These are phyloP conservation scores for Drosophila grimshawi DNA, from an alignment of 1,140 invertebrate genomes.

Conservation along the genomic window DNA sequence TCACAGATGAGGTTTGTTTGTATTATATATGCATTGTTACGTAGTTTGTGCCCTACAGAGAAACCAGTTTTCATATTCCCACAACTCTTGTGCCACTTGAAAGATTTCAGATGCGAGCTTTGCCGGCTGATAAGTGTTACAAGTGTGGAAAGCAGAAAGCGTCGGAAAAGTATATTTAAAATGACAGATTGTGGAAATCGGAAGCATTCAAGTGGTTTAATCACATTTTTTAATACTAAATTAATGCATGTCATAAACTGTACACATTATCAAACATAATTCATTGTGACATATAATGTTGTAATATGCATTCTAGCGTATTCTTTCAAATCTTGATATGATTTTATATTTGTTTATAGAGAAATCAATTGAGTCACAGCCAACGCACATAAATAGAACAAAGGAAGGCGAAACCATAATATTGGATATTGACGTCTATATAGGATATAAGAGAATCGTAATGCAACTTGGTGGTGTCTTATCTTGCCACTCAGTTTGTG, in stretches of 20 bases:
- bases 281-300: too few relatives aligned
- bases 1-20: conserved; percentile 10
- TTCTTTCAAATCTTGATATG: not conserved
- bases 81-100: conserved; percentile 66
- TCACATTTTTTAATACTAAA: not conserved
- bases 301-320: not conserved
- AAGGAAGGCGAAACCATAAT: conserved; percentile 11
- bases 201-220: conserved; percentile 7
- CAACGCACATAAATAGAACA: conserved; percentile 10
- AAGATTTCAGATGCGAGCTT: conserved; percentile 38
- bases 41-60: conserved; percentile 62
- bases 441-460: not conserved
- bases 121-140: conserved; percentile 30
- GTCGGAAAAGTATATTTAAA: not conserved
- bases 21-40: conserved; percentile 46
- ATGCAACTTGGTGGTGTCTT: conserved; percentile 3
- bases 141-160: not conserved
- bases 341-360: not conserved
- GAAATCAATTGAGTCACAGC: conserved; percentile 1
- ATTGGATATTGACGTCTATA: conserved; percentile 9
- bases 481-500: conserved; percentile 12
- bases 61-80: conserved; percentile 71
- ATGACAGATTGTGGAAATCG: conserved; percentile 9
- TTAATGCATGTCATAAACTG: not conserved
- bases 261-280: conserved; percentile 4